Evolutionary conservation across 2,888 invertebrate species (phyloP), one percentile per base, ranked within the genome.

Genomic region (Philopedon plagiatum): DNA sequence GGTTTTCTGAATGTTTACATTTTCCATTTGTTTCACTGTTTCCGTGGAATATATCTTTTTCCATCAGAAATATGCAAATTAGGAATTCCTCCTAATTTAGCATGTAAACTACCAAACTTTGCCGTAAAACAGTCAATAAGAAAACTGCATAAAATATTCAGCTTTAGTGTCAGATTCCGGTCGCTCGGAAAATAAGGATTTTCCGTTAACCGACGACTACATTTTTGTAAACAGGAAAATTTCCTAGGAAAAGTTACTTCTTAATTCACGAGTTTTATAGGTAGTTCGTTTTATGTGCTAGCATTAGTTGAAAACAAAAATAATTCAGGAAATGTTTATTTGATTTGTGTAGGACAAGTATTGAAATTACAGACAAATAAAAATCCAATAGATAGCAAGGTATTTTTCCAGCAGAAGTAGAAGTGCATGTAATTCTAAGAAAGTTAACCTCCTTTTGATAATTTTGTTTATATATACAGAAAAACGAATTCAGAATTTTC

Each of bases 41-140:
- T 72, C 67, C 63, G 63, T 46, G 62, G 49, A 67, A 67, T 66
- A 71, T 63, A 66, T 62, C 66, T 66, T 71, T 71, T 62, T 67
- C 71, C 37, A 71, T 71, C 67, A 46, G 46, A 71, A 62, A 62
- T 62, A 71, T 66, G 66, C 57, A 71, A 71, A 66, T 63, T 71
- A 32, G 49, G 26, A 15, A 23, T 29, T 49, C 60, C 46, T 65
- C 54, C 37, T 71, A 51, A 57, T 71, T 39, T 65, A 54, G 34
- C 65, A 71, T 71, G 60, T 51, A 65, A 71, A 71, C 54, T 71
- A 57, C 51, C 69, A 62, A 68, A 69, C 32, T 69, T 57, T n/a
- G 62, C 54, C 39, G 69, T 37, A 69, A 69, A 69, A 69, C 63
- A 63, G 62, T 63, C 69, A 57, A 54, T 54, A 61, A 60, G 51